phyloP scores from a whole-genome alignment of 1,140 invertebrate species.

The Drosophila yakuba region DNA sequence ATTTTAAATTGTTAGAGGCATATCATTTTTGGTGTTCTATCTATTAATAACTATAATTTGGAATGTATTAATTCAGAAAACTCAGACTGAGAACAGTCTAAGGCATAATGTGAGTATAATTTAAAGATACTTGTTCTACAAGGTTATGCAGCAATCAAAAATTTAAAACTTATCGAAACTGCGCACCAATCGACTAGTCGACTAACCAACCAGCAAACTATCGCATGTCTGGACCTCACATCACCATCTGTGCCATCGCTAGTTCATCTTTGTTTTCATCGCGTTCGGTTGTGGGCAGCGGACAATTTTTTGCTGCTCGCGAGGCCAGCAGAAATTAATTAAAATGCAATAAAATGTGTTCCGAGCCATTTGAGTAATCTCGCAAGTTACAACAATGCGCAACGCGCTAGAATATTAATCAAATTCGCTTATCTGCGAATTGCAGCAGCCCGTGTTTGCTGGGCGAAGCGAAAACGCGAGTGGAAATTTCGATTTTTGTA shows the following conservation, averaged over 20 bases:
- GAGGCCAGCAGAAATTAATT: constrained; percentile 10
- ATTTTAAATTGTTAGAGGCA: neutral
- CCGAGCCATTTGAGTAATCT: constrained; percentile 3
- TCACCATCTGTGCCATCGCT: neutral
- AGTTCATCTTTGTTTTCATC: constrained; percentile 15
- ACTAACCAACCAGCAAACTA: neutral
- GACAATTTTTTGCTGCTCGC: constrained; percentile 1
- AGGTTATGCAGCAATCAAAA: too few relatives aligned
- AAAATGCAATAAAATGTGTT: constrained; percentile 37
- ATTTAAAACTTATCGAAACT: too few relatives aligned
- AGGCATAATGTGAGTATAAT: too few relatives aligned
- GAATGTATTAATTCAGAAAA: too few relatives aligned
- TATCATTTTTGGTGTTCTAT: too few relatives aligned
- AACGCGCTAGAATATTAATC: constrained; percentile 7
- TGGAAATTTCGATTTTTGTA: constrained; percentile 77
- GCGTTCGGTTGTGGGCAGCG: constrained; percentile 13
- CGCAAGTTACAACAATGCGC: constrained; percentile 20
- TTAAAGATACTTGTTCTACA: too few relatives aligned
- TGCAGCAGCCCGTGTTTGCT: constrained; percentile 8
- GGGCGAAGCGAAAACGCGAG: constrained; percentile 37
- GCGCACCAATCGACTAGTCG: neutral
- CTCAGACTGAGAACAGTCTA: too few relatives aligned
- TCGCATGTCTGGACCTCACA: neutral
- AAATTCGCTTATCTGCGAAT: constrained; percentile 13
- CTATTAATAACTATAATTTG: too few relatives aligned